phyloP scores from a whole-genome alignment of 1,140 invertebrate species.

The Anastatus disparis region DNA sequence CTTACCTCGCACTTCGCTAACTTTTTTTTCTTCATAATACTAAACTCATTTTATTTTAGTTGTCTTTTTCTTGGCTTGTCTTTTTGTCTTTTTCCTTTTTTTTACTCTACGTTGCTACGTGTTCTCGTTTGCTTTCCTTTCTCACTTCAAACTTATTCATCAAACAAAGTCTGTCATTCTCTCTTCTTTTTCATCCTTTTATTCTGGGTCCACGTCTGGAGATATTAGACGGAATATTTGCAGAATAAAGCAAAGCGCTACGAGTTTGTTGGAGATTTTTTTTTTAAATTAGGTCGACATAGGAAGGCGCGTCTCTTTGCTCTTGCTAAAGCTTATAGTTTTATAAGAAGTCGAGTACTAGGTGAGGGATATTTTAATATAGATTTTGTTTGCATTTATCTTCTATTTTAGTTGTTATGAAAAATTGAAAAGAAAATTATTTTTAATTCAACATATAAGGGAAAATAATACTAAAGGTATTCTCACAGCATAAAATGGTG shows the following conservation, averaged over 20 bases:
- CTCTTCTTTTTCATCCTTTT: not conserved
- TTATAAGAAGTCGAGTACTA: too few species aligned
- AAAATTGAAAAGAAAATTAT: too few species aligned
- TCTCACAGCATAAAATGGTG: too few species aligned
- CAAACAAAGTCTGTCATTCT: slow-evolving; percentile 13
- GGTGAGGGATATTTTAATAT: too few species aligned
- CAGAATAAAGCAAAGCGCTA: slow-evolving; percentile 9
- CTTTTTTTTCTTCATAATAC: too few species aligned
- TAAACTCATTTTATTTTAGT: too few species aligned
- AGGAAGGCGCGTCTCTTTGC: not conserved
- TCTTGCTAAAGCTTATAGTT: too few species aligned
- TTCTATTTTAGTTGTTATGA: too few species aligned
- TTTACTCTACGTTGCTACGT: too few species aligned
- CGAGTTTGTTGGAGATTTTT: not conserved
- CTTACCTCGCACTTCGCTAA: not conserved
- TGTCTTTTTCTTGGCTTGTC: not conserved
- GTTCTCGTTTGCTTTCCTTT: not conserved
- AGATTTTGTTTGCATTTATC: too few species aligned
- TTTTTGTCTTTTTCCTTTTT: not conserved
- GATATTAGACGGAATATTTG: slow-evolving; percentile 26
- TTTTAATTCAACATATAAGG: too few species aligned
- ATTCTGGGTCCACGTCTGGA: not conserved
- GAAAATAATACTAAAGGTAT: too few species aligned
- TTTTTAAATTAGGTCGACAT: slow-evolving; percentile 17
- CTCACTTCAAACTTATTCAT: slow-evolving; percentile 13